Evolutionary conservation across 2,888 invertebrate genomes (phyloP).

Genomic region (Coelinius sp.): DNA sequence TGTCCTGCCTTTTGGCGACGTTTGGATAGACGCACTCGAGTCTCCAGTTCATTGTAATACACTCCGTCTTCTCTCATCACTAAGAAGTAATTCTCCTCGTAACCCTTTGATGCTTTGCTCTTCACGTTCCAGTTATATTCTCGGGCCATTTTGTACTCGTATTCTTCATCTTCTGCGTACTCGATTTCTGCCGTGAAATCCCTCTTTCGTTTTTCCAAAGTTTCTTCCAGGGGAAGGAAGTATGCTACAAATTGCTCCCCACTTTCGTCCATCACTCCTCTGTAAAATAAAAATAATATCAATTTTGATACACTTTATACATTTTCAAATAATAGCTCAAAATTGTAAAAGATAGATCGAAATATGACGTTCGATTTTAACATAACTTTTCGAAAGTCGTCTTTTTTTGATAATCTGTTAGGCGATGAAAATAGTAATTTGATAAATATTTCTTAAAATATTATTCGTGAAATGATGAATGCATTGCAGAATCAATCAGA

Average conservation of each 20-base stretch:
- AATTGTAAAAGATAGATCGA: too few relatives aligned
- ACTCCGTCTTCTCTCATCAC: conserved; percentile 89
- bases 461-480: too few relatives aligned
- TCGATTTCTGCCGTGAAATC: conserved; percentile 84
- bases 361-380: too few relatives aligned
- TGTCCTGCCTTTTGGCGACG: conserved; percentile 85
- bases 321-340: too few relatives aligned
- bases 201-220: conserved; percentile 87
- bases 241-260: conserved; percentile 99
- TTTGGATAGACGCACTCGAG: conserved; percentile 94
- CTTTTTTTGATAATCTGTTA: too few relatives aligned
- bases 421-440: too few relatives aligned
- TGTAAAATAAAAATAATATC: conserved; percentile 67
- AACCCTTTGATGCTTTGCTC: conserved; percentile 94
- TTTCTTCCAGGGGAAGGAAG: conserved; percentile 95
- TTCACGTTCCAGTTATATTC: conserved; percentile 99
- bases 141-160: conserved; percentile 97
- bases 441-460: too few relatives aligned
- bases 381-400: too few relatives aligned
- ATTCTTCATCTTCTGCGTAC: conserved; percentile 91
- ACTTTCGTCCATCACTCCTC: conserved; percentile 99
- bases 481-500: too few relatives aligned
- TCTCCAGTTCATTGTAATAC: conserved; percentile 96
- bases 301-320: too few relatives aligned
- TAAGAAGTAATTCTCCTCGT: conserved; percentile 98